Base-by-base conservation (phyloP, 2,113 vertebrate genomes). In the Cyprinus carpio region DNA sequence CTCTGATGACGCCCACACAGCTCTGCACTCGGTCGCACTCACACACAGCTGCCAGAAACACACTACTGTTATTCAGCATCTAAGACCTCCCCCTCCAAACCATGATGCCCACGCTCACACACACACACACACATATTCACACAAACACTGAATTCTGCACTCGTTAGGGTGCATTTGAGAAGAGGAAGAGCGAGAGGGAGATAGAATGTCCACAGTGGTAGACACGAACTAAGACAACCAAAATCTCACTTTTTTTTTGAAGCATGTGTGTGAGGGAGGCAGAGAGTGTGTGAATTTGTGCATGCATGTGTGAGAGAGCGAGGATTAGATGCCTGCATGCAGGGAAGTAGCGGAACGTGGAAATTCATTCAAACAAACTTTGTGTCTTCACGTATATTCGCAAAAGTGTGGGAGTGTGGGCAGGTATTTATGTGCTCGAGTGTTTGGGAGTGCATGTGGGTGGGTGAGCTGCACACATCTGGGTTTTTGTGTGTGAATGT, bases 1-100 rank as follows among this genome's bases (percentile, higher is more conserved):
- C 67, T 49, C 84, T 88, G 83, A 89, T 86, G 86, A 89, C 90
- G 74, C 89, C 89, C 87, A 91, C 88, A 69, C 90, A 10, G 37
- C 78, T 88, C 89, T 85, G 86, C 81, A 65, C 87, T 85, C 83
- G 83, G 56, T 81, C 85, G 4, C 86, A 40, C 88, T 87, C 75
- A 58, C 77, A 84, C 84, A 89, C 89, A 91, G 89, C 90, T 91
- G 89, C 90, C 87, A 91, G 76, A 89, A 87, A 89, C 84, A 78
- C 89, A 88, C 88, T 72, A 72, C 80, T 82, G 79, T 85, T 79
- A 83, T 88, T 87, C 84, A 89, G 65, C 81, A 81, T 67, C 75
- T 85, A 88, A 90, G 78, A 77, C 90, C 83, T 85, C 87, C 82
- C 82, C 83, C 88, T 82, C 87, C 82, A 77, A 86, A 74, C 83